These are phyloP conservation scores for Digitonthophagus gazella DNA, from an alignment of 2,888 invertebrate genomes.

Conservation along the genomic window DNA sequence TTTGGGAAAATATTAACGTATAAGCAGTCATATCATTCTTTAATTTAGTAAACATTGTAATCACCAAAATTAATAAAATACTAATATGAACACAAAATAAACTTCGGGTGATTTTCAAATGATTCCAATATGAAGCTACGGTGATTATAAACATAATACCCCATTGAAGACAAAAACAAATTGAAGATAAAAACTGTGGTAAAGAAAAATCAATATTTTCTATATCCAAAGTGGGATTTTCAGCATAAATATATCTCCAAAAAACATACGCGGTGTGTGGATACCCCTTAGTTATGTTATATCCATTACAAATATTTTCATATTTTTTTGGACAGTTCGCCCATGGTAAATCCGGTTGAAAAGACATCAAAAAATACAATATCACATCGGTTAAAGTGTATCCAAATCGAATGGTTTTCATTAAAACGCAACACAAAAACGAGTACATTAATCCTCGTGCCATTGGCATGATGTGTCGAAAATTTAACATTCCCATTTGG, in stretches of 20 bases:
- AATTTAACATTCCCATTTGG: slow-evolving; percentile 26
- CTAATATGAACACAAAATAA: neutral
- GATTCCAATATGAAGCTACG: neutral
- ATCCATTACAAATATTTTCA: slow-evolving; percentile 17
- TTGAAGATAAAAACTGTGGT: no score
- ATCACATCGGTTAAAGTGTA: slow-evolving; percentile 26
- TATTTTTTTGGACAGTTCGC: slow-evolving; percentile 24
- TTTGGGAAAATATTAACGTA: neutral
- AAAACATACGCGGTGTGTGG: slow-evolving; percentile 20
- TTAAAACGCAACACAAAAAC: slow-evolving; percentile 22
- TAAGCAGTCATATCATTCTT: no score
- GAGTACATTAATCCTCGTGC: slow-evolving; percentile 22
- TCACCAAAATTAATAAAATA: neutral
- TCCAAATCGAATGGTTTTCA: slow-evolving; percentile 23
- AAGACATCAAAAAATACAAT: slow-evolving; percentile 27
- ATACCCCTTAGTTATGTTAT: neutral
- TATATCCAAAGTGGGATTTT: neutral
- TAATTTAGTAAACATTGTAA: neutral
- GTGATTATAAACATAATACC: neutral
- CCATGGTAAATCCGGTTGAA: slow-evolving; percentile 27
- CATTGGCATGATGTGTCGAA: slow-evolving; percentile 27
- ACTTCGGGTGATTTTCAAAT: neutral
- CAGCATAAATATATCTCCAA: slow-evolving; percentile 24
- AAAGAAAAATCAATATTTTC: neutral
- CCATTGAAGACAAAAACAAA: slow-evolving; percentile 4